Conservation (phyloP, 2,888 invertebrate species). For the Hirtodrosophila cameraria region DNA sequence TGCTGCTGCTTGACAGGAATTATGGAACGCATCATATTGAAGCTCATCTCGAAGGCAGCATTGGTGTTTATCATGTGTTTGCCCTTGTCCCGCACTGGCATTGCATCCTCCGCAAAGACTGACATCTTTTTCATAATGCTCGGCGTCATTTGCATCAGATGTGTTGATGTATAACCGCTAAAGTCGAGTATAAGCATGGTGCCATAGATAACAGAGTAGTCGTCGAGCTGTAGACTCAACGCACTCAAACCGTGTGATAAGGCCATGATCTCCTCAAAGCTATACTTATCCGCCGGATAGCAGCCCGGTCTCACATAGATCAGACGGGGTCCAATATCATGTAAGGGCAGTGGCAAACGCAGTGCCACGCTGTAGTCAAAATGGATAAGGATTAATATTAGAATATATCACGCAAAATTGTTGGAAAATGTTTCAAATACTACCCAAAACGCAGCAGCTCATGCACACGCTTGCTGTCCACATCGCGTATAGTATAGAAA, state of each 20-base stretch:
- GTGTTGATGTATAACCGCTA: conserved; percentile 85
- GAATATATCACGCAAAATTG: no score
- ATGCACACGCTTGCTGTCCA: conserved; percentile 53
- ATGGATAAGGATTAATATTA: background rate
- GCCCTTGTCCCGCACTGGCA: conserved; percentile 86
- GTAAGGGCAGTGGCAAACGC: conserved; percentile 68
- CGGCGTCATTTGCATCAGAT: conserved; percentile 86
- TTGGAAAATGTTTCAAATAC: no score
- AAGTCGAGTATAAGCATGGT: conserved; percentile 86
- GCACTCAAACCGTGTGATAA: conserved; percentile 86
- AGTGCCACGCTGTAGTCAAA: conserved; percentile 28
- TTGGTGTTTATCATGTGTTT: conserved; percentile 87
- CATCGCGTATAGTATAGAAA: conserved; percentile 83
- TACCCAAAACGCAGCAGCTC: conserved; percentile 68
- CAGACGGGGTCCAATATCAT: conserved; percentile 84
- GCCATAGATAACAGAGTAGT: conserved; percentile 86
- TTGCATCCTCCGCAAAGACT: conserved; percentile 85
- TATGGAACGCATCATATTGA: conserved; percentile 85
- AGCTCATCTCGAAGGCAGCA: conserved; percentile 86
- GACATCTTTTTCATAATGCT: conserved; percentile 86
- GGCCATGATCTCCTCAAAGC: conserved; percentile 85
- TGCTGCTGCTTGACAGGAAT: conserved; percentile 86
- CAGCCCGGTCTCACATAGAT: conserved; percentile 85
- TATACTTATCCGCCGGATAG: conserved; percentile 84
- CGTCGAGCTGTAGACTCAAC: conserved; percentile 86